Conservation (phyloP, 2,113 vertebrate species). For the Notarius quadriscutis region DNA sequence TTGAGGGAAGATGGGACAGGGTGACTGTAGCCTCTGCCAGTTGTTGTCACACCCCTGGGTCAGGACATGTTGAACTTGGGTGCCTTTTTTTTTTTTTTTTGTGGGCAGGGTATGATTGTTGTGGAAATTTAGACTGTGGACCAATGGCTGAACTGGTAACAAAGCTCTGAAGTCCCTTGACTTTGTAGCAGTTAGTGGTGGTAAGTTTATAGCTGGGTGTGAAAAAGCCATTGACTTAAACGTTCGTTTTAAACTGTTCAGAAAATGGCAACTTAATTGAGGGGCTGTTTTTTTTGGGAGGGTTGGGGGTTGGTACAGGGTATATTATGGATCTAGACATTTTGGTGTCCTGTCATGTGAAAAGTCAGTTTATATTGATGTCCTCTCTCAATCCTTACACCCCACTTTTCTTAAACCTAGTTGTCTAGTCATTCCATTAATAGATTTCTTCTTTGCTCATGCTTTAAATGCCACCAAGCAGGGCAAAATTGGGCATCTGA, state of each 20-base stretch:
- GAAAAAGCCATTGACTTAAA: no score
- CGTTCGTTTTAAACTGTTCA: no score
- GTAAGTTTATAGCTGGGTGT: no score
- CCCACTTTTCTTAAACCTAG: slow-evolving; percentile 8
- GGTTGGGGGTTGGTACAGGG: neutral
- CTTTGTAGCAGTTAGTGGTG: no score
- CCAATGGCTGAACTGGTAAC: neutral
- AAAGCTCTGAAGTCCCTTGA: no score
- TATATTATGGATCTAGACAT: slow-evolving; percentile 8
- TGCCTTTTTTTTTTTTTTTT: neutral
- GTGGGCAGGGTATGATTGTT: neutral
- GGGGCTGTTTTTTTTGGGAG: no score
- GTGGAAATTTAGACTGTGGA: neutral
- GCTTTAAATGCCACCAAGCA: slow-evolving; percentile 5
- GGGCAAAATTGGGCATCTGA: slow-evolving; percentile 55
- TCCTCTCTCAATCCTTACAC: neutral
- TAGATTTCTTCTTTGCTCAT: neutral
- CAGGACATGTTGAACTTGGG: slow-evolving; percentile 41
- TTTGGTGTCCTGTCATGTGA: neutral
- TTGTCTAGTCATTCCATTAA: slow-evolving; percentile 58
- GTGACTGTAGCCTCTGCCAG: slow-evolving; percentile 39
- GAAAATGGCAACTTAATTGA: no score
- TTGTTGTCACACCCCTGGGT: slow-evolving; percentile 47
- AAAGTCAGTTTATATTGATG: neutral
- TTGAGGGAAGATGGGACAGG: slow-evolving; percentile 14